Percentiles rank a stretch among this genome's conserved stretches.
Evolutionary conservation across 2,797 vertebrate species (phyloP).

Genomic region (Squalus acanthias): DNA sequence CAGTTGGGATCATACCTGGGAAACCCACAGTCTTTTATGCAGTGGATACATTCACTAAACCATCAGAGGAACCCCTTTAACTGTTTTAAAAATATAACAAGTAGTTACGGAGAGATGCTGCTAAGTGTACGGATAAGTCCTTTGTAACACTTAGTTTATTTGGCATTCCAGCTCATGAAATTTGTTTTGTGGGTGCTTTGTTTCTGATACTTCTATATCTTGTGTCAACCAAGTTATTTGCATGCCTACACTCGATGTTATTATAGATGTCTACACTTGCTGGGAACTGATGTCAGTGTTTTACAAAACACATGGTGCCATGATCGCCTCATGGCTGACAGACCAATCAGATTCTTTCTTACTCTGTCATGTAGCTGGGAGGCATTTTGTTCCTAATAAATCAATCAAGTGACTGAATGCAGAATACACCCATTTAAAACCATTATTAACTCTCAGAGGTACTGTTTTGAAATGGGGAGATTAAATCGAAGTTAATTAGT

Average conservation of each 20-base stretch:
- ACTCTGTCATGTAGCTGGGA: background rate
- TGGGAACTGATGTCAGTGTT: background rate
- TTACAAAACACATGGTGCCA: background rate
- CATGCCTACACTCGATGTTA: background rate
- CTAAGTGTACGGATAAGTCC: background rate
- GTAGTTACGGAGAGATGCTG: background rate
- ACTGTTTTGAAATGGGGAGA: background rate
- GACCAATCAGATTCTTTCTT: background rate
- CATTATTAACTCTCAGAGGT: background rate
- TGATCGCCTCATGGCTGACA: background rate
- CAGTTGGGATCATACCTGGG: background rate
- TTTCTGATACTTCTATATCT: background rate
- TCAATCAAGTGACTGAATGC: background rate
- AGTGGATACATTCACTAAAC: background rate
- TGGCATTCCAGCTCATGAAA: background rate
- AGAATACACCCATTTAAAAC: background rate
- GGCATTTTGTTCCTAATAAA: background rate
- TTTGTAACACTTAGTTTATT: background rate
- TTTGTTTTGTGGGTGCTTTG: background rate
- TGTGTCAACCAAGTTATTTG: background rate
- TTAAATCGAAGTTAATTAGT: background rate
- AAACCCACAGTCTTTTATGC: background rate
- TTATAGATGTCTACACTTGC: background rate
- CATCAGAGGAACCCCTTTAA: background rate
- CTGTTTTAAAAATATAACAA: background rate